Conservation (phyloP, 2,113 vertebrate genomes). For the Axis porcinus region DNA sequence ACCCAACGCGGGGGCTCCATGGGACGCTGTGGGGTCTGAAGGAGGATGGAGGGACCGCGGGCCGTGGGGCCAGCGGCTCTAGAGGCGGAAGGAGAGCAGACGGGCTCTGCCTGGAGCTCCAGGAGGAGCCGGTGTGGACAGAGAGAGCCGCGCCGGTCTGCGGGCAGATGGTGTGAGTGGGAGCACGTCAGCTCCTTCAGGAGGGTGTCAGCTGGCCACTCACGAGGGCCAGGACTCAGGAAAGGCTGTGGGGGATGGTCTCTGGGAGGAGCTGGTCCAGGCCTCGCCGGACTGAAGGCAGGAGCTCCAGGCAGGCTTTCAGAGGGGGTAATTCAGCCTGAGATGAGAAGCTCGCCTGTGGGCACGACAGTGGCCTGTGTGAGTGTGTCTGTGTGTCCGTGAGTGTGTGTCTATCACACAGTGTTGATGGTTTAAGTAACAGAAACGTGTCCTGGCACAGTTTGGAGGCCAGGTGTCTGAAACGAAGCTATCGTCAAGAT, state of each 20-base stretch:
- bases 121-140: rapidly evolving
- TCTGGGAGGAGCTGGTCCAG: not conserved
- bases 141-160: not conserved
- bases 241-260: not conserved
- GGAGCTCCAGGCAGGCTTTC: not conserved
- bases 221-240: not conserved
- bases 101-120: rapidly evolving
- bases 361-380: not conserved
- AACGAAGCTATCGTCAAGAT: no score
- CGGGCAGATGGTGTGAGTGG: not conserved
- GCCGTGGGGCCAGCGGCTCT: rapidly evolving
- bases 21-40: not conserved
- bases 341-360: not conserved
- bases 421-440: not conserved
- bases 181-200: not conserved
- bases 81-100: not conserved
- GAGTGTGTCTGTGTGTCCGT: not conserved
- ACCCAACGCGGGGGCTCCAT: rapidly evolving
- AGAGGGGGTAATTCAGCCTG: not conserved
- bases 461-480: not conserved
- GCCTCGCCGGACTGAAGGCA: not conserved
- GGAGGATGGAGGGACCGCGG: rapidly evolving
- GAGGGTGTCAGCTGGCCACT: rapidly evolving
- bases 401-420: not conserved
- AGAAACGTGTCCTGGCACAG: not conserved